A percentile compares a stretch with the other conserved stretches of the same genome.
phyloP scores from a whole-genome alignment of 2,113 vertebrate genomes.

The Eleginops maclovinus region DNA sequence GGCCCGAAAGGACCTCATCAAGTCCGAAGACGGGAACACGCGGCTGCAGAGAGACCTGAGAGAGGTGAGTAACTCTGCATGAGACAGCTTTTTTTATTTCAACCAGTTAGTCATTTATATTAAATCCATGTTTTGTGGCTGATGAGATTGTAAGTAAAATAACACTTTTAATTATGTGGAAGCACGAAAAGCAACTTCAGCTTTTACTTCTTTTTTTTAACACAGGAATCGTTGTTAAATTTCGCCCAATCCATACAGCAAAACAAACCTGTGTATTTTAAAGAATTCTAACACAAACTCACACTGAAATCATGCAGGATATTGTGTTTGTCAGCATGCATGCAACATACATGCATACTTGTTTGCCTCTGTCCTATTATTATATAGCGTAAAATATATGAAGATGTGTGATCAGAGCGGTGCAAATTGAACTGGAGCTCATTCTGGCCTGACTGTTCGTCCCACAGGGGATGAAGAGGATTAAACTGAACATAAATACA shows the following conservation, averaged over 20 bases:
- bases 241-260: too few relatives aligned
- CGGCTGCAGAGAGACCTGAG: conserved; percentile 94
- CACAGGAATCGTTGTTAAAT: neutral
- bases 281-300: neutral
- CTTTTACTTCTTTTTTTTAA: neutral
- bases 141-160: neutral
- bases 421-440: too few relatives aligned
- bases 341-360: neutral
- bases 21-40: conserved; percentile 93
- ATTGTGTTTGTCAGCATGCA: neutral
- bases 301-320: neutral
- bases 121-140: neutral
- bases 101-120: too few relatives aligned
- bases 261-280: too few relatives aligned
- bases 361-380: neutral
- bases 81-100: too few relatives aligned
- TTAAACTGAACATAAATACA: neutral
- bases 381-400: too few relatives aligned
- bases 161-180: too few relatives aligned
- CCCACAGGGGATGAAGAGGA: neutral
- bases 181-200: neutral
- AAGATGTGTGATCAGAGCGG: too few relatives aligned
- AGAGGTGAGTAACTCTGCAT: too few relatives aligned
- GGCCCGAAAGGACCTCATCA: conserved; percentile 95
- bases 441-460: neutral